phyloP scores from a whole-genome alignment of 2,888 invertebrate genomes.

The Phortica okadai region DNA sequence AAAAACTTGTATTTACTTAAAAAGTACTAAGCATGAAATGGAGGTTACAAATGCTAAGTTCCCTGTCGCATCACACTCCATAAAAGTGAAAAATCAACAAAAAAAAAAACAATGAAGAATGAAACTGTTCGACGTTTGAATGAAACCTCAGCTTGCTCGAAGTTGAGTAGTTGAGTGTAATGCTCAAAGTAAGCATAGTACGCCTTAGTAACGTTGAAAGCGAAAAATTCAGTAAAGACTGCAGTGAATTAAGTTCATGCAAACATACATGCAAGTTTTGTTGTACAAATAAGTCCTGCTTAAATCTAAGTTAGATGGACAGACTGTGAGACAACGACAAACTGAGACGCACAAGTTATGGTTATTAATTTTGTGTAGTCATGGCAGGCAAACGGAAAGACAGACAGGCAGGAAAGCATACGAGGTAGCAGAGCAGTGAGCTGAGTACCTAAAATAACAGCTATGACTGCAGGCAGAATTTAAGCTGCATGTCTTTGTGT shows the following conservation, averaged over 20 bases:
- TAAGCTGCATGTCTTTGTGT: neutral
- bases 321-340: slow-evolving; percentile 46
- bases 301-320: slow-evolving; percentile 22
- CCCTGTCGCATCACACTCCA: too few species aligned
- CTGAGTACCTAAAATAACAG: neutral
- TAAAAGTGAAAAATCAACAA: neutral
- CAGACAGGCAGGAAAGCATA: slow-evolving; percentile 29
- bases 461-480: neutral
- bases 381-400: slow-evolving; percentile 41
- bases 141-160: too few species aligned
- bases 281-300: neutral
- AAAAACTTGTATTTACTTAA: too few species aligned
- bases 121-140: too few species aligned
- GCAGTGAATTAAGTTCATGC: too few species aligned
- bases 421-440: slow-evolving; percentile 32
- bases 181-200: too few species aligned
- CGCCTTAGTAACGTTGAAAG: too few species aligned
- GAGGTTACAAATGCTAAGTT: too few species aligned
- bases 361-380: slow-evolving; percentile 68
- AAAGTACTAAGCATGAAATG: too few species aligned
- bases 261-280: neutral
- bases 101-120: neutral
- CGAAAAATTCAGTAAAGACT: too few species aligned
- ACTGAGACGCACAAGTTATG: slow-evolving; percentile 58
- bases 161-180: too few species aligned